Evolutionary conservation across 2,888 invertebrate species (phyloP).

Genomic region (Conus canariensis): DNA sequence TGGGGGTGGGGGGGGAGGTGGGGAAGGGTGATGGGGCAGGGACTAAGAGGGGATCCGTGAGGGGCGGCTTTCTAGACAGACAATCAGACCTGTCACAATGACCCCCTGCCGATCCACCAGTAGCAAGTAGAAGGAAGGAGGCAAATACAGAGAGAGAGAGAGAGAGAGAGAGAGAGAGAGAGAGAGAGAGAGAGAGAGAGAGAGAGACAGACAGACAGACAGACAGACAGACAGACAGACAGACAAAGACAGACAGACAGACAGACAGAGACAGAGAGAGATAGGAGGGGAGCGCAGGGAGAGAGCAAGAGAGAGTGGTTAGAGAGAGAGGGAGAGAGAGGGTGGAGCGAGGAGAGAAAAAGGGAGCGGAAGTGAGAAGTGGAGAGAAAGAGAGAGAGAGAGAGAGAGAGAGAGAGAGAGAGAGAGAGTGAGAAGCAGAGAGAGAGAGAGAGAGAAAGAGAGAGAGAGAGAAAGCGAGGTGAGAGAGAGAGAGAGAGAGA

Average conservation of each 20-base stretch:
- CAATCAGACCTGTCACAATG: too few relatives aligned
- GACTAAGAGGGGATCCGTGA: too few relatives aligned
- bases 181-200: background rate
- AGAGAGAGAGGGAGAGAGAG: background rate
- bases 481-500: background rate
- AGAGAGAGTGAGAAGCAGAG: background rate
- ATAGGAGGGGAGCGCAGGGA: too few relatives aligned
- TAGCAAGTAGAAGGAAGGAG: too few relatives aligned
- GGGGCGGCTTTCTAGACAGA: too few relatives aligned
- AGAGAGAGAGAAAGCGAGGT: background rate
- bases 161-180: background rate
- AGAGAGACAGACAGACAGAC: background rate
- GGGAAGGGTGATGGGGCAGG: too few relatives aligned
- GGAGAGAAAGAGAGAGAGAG: background rate
- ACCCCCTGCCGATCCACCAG: too few relatives aligned
- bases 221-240: background rate
- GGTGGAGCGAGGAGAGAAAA: too few relatives aligned
- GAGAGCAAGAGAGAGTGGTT: too few relatives aligned
- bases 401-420: background rate
- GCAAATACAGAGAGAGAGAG: too few relatives aligned
- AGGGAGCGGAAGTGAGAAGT: too few relatives aligned
- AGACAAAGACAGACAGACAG: slow-evolving; percentile 10
- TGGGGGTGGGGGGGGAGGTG: too few relatives aligned
- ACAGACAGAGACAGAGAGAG: background rate
- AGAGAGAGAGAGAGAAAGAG: background rate